phyloP scores from a whole-genome alignment of 2,113 vertebrate genomes.

The Gopherus flavomarginatus region DNA sequence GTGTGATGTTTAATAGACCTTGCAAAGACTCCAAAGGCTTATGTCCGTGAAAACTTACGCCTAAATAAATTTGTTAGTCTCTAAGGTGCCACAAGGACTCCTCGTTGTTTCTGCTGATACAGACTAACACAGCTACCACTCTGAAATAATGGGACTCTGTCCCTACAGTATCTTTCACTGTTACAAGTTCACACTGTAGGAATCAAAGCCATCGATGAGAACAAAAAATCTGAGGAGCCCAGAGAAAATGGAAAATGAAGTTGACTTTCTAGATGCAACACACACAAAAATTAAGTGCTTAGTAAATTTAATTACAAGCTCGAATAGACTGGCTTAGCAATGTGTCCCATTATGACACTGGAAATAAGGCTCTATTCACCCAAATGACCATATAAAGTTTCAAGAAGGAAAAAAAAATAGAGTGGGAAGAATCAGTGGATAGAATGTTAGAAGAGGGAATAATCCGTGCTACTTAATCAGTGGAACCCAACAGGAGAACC shows the following conservation, averaged over 20 bases:
- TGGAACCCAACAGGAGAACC: constrained; percentile 56
- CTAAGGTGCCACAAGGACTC: no score
- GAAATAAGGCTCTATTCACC: constrained; percentile 30
- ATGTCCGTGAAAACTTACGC: neutral
- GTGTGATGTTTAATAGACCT: neutral
- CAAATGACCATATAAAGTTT: constrained; percentile 21
- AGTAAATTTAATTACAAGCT: constrained; percentile 3
- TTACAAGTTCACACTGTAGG: neutral
- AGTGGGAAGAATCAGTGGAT: neutral
- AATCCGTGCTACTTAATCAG: constrained; percentile 57
- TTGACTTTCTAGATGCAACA: neutral
- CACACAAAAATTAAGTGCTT: neutral
- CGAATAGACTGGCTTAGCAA: neutral
- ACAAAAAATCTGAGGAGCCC: neutral
- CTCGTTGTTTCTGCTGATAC: no score
- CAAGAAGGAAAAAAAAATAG: neutral
- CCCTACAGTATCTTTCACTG: neutral
- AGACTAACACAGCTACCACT: no score
- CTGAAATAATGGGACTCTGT: neutral
- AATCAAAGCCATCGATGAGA: neutral
- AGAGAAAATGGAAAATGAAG: neutral
- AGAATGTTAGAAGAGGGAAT: neutral
- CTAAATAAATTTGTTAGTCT: no score
- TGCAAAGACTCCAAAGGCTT: neutral
- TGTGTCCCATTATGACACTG: neutral